Conservation (phyloP, 2,888 invertebrate genomes). For the Campaea margaritaria region DNA sequence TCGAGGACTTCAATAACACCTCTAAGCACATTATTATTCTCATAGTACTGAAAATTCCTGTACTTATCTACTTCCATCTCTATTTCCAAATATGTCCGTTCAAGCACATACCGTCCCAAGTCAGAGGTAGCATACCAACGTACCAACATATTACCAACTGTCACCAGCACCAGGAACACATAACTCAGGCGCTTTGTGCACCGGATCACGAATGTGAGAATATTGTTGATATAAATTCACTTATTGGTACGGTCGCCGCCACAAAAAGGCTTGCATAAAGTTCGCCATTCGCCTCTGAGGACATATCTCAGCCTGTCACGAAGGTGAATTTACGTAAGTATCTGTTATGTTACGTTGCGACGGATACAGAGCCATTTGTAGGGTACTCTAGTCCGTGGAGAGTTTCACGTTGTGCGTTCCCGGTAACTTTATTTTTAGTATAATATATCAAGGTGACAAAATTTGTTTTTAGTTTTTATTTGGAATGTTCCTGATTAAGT, state of each 20-base stretch:
- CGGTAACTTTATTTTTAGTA: neutral
- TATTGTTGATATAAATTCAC: slow-evolving; percentile 37
- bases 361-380: neutral
- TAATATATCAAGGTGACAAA: neutral
- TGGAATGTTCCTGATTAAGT: too few species aligned
- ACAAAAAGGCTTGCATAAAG: slow-evolving; percentile 25
- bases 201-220: slow-evolving; percentile 41
- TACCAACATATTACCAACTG: slow-evolving; percentile 45
- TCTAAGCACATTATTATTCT: neutral
- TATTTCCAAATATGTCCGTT: slow-evolving; percentile 4
- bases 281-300: slow-evolving; percentile 5
- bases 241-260: slow-evolving; percentile 28
- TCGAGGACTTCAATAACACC: neutral
- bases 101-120: slow-evolving; percentile 7
- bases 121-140: slow-evolving; percentile 41
- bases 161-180: slow-evolving; percentile 52
- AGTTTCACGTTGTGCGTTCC: neutral
- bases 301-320: slow-evolving; percentile 19
- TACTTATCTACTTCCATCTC: neutral
- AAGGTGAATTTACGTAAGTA: slow-evolving; percentile 16
- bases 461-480: too few species aligned
- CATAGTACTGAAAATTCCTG: neutral
- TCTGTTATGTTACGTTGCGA: slow-evolving; percentile 10
- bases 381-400: neutral
- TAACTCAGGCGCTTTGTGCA: slow-evolving; percentile 59